These are phyloP conservation scores for Lysiphlebus fabarum DNA, from an alignment of 1,140 invertebrate genomes.

Conservation along the genomic window DNA sequence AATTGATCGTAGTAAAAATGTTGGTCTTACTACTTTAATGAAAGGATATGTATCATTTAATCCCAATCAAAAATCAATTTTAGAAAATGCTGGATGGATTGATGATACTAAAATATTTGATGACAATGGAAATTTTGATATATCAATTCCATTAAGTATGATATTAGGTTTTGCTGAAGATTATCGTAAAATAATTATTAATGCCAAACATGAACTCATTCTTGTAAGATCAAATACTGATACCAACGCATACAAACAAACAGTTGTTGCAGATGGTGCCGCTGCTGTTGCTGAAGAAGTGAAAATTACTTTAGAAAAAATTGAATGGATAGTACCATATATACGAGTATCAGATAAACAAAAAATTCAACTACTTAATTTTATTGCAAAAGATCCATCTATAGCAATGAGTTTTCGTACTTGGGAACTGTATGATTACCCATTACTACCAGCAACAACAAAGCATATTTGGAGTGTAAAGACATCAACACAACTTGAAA, in stretches of 20 bases:
- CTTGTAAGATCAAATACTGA: slow-evolving; percentile 40
- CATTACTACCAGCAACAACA: slow-evolving; percentile 33
- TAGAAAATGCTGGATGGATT: slow-evolving; percentile 38
- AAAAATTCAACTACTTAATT: slow-evolving; percentile 29
- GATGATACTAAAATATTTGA: slow-evolving; percentile 24
- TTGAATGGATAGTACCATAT: slow-evolving; percentile 31
- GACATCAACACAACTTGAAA: slow-evolving; percentile 30
- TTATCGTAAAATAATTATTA: slow-evolving; percentile 50
- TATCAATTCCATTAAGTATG: slow-evolving; percentile 43
- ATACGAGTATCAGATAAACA: slow-evolving; percentile 28
- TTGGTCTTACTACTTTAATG: slow-evolving; percentile 43
- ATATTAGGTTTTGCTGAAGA: slow-evolving; percentile 52
- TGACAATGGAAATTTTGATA: slow-evolving; percentile 37
- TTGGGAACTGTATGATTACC: slow-evolving; percentile 47
- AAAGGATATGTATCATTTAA: slow-evolving; percentile 42
- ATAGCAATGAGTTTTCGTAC: slow-evolving; percentile 38
- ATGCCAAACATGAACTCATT: slow-evolving; percentile 52
- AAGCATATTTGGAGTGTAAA: slow-evolving; percentile 35
- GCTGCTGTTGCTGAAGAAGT: slow-evolving; percentile 12
- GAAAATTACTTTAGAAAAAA: slow-evolving; percentile 26
- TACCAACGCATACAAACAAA: slow-evolving; percentile 26
- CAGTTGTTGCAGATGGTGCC: not conserved
- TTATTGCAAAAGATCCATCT: slow-evolving; percentile 30
- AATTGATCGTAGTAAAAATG: slow-evolving; percentile 47
- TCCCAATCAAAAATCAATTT: slow-evolving; percentile 24